A percentile compares a stretch with the other conserved stretches of the same genome.
phyloP scores from a whole-genome alignment of 2,113 vertebrate species.

The Xiphias gladius region DNA sequence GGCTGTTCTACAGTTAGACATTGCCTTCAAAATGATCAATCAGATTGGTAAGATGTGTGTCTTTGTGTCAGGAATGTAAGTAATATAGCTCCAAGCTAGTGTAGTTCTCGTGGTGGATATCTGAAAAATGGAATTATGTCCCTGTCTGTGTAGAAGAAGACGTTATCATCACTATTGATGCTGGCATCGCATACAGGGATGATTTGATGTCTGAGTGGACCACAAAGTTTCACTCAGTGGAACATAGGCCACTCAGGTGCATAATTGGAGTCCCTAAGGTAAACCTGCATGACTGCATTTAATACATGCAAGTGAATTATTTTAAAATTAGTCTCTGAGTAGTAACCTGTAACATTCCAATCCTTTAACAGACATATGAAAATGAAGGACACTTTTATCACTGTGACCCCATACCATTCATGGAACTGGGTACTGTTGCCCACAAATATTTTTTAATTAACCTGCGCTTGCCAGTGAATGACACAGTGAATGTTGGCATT shows the following conservation, averaged over 20 bases:
- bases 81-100: too few species aligned
- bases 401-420: constrained; percentile 52
- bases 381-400: constrained; percentile 59
- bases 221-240: constrained; percentile 43
- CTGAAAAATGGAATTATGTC: background rate
- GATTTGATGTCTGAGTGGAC: constrained; percentile 39
- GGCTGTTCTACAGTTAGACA: constrained; percentile 92
- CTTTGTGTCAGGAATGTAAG: background rate
- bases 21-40: constrained; percentile 91
- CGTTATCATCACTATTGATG: constrained; percentile 52
- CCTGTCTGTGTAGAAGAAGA: constrained; percentile 43
- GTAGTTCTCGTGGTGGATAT: background rate
- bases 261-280: constrained; percentile 49
- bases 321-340: background rate
- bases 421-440: constrained; percentile 58
- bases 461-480: constrained; percentile 60
- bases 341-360: background rate
- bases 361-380: constrained; percentile 35
- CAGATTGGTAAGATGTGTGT: constrained; percentile 87
- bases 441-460: constrained; percentile 64
- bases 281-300: background rate
- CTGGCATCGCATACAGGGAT: constrained; percentile 43
- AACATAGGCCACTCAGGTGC: constrained; percentile 46
- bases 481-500: constrained; percentile 52
- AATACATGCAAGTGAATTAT: background rate